Evolutionary conservation across 1,140 invertebrate species (phyloP), one percentile per base, ranked within the genome.

Genomic region (Drosophila mayri): DNA sequence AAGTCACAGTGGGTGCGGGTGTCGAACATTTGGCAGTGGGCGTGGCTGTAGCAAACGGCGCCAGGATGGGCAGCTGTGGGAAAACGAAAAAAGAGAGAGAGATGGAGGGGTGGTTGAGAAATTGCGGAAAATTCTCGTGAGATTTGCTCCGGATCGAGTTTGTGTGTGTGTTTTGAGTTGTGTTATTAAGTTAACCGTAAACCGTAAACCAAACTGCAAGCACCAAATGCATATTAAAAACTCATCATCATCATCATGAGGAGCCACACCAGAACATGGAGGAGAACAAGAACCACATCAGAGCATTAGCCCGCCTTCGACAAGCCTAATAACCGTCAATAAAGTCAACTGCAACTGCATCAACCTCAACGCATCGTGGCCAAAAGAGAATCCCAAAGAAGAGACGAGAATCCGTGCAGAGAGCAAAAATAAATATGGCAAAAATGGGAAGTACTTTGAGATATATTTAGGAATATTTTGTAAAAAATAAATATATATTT

Each of bases 31-130:
- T 95, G 95, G 91, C 97, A 98, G 90, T 98, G 97, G 46, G 96
- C 95, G 88, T 98, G 96, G 84, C 96, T 97, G 93, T 98, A 97
- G 91, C 97, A 98, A n/a, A 97, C 96, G 70, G 97, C 95, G 49
- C 96, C 96, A 20, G 97, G 94, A 88, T 95, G 95, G n/a, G 97
- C 96, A 80, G 97, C 97, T 98, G 93, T 50, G 11, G 14, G 50
- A 52, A 52, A 37, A 37, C 14, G 2, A 2, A 38, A 3, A n/a
- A 8, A 54, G 25, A 28, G 25, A 10, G 12, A 57, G 50, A 63
- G 28, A 40, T 0, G n/a, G 38, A n/a, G 49, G 22, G 66, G 30
- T 52, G 63, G 62, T 50, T 47, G 25, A 12, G 9, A 25, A 67
- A 38, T 41, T 22, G 57, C 47, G 46, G 43, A 49, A 63, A 43